Conservation (phyloP, 2,888 invertebrate genomes). For the Amitus sp. region DNA sequence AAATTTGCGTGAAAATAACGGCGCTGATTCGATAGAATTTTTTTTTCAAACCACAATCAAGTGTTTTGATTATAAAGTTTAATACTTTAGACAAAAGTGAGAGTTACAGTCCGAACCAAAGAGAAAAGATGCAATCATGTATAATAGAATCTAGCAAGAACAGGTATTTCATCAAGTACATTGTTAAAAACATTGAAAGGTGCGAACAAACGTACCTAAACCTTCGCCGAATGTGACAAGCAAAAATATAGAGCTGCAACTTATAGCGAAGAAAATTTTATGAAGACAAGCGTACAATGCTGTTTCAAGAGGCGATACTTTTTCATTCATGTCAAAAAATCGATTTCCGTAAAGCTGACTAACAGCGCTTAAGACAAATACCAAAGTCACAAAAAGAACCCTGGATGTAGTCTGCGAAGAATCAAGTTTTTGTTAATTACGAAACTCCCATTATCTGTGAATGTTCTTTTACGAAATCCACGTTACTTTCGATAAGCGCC, state of each 20-base stretch:
- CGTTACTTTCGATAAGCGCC: slow-evolving; percentile 48
- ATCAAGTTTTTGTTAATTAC: too few relatives aligned
- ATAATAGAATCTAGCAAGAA: too few relatives aligned
- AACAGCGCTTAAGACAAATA: slow-evolving; percentile 30
- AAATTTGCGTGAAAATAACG: too few relatives aligned
- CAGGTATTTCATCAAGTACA: too few relatives aligned
- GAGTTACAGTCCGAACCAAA: too few relatives aligned
- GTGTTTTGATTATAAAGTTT: too few relatives aligned
- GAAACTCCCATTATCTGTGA: too few relatives aligned
- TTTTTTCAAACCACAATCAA: too few relatives aligned
- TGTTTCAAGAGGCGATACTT: slow-evolving; percentile 35
- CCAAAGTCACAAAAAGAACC: slow-evolving; percentile 36
- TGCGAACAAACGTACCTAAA: slow-evolving; percentile 38
- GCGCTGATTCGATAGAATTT: too few relatives aligned
- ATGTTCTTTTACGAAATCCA: too few relatives aligned
- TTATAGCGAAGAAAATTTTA: slow-evolving; percentile 41
- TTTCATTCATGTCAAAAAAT: slow-evolving; percentile 6
- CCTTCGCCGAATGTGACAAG: slow-evolving; percentile 49
- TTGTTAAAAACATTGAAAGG: not conserved
- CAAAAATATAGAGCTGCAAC: slow-evolving; percentile 41
- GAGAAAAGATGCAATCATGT: too few relatives aligned
- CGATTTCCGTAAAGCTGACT: slow-evolving; percentile 17
- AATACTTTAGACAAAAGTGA: too few relatives aligned
- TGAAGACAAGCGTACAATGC: slow-evolving; percentile 48
- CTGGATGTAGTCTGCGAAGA: slow-evolving; percentile 42